phyloP scores from a whole-genome alignment of 2,113 vertebrate species.

The Leptobrachium leishanense region DNA sequence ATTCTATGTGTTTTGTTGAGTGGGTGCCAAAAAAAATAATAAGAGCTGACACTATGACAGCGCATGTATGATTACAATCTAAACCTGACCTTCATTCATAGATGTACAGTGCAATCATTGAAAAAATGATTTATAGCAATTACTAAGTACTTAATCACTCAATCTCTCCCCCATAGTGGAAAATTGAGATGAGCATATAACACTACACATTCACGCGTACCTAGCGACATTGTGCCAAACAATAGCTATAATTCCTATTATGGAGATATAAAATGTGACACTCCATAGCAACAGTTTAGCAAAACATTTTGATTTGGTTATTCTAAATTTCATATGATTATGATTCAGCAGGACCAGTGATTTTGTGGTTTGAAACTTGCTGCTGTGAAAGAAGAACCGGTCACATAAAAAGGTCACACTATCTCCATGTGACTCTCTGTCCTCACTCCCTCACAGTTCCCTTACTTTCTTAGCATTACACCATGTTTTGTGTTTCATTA shows the following conservation, averaged over 20 bases:
- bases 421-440: conserved; percentile 15
- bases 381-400: conserved; percentile 4
- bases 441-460: not conserved
- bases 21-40: too few species aligned
- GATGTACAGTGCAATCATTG: not conserved
- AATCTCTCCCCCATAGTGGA: too few species aligned
- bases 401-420: not conserved
- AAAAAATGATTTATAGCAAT: too few species aligned
- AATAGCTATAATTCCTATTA: too few species aligned
- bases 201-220: too few species aligned
- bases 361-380: conserved; percentile 18
- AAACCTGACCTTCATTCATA: not conserved
- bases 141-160: too few species aligned
- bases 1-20: too few species aligned
- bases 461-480: conserved; percentile 2
- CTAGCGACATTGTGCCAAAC: too few species aligned
- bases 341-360: conserved; percentile 21
- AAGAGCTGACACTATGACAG: too few species aligned
- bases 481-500: not conserved
- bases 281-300: not conserved
- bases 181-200: too few species aligned
- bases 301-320: not conserved
- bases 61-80: too few species aligned
- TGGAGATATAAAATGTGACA: not conserved
- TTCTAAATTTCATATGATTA: conserved; percentile 3